Percentiles rank a stretch among this genome's conserved stretches.
These are phyloP conservation scores for Caenorhabditis japonica DNA, from an alignment of 2,888 invertebrate species.

Conservation along the genomic window DNA sequence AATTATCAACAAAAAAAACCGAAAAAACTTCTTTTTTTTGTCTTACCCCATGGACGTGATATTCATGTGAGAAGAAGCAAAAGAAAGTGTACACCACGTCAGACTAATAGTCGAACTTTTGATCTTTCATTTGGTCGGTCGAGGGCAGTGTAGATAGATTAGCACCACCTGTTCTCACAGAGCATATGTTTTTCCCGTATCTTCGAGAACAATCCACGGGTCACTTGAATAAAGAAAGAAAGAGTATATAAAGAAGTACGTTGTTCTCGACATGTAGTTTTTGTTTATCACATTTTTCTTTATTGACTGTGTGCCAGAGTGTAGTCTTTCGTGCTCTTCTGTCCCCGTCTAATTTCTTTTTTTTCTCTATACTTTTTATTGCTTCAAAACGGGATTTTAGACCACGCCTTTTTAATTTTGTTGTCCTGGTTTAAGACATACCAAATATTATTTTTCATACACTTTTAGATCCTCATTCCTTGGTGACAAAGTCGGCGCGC, in stretches of 20 bases:
- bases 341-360: background rate
- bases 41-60: no score
- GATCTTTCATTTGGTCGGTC: no score
- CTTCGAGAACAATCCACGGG: no score
- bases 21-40: no score
- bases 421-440: background rate
- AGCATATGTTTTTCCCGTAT: no score
- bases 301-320: constrained; percentile 14
- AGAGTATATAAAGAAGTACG: background rate
- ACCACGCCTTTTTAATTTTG: background rate
- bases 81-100: no score
- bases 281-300: background rate
- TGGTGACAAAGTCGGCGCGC: constrained; percentile 72
- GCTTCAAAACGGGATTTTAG: background rate
- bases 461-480: constrained; percentile 63
- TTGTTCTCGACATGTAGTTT: background rate
- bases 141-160: no score
- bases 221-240: background rate
- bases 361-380: background rate
- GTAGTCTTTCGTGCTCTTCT: constrained; percentile 13
- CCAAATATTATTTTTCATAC: constrained; percentile 1
- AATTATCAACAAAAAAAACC: no score
- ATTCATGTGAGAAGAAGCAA: no score
- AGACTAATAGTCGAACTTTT: no score
- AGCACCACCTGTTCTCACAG: no score